Conservation (phyloP, 2,113 vertebrate species). For the Vulpes ferrilata region DNA sequence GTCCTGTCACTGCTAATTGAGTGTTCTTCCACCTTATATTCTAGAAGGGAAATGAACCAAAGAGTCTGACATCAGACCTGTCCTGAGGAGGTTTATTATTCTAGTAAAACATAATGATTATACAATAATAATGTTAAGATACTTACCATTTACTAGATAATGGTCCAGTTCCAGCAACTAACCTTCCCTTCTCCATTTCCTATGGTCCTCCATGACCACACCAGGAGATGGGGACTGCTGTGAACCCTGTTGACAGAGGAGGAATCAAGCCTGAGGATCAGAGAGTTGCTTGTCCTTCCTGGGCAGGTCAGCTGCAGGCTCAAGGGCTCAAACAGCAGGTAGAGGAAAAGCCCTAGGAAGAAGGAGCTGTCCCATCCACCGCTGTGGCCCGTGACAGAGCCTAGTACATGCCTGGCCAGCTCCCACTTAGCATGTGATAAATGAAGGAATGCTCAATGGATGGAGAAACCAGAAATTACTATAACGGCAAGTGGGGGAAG, state of each 20-base stretch:
- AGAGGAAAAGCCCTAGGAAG: neutral
- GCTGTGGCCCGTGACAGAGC: neutral
- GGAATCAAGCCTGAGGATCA: neutral
- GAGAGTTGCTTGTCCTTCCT: neutral
- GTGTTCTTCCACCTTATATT: neutral
- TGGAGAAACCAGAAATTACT: neutral
- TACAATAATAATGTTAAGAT: neutral
- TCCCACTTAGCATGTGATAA: neutral
- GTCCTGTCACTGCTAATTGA: neutral
- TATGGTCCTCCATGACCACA: neutral
- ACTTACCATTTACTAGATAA: neutral
- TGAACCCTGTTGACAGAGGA: neutral
- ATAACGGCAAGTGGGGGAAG: neutral
- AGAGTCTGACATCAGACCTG: neutral
- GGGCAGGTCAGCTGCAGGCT: neutral
- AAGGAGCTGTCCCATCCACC: fast-evolving
- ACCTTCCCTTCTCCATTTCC: neutral
- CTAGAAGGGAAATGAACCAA: neutral
- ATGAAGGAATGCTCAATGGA: neutral
- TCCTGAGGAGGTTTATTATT: neutral
- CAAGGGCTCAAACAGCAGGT: neutral
- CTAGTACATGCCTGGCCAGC: no score
- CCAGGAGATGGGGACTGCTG: neutral
- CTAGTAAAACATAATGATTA: neutral
- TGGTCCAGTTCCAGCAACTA: neutral